Base-by-base conservation (phyloP, 2,888 invertebrate genomes). In the Aspidiotus rigidus region DNA sequence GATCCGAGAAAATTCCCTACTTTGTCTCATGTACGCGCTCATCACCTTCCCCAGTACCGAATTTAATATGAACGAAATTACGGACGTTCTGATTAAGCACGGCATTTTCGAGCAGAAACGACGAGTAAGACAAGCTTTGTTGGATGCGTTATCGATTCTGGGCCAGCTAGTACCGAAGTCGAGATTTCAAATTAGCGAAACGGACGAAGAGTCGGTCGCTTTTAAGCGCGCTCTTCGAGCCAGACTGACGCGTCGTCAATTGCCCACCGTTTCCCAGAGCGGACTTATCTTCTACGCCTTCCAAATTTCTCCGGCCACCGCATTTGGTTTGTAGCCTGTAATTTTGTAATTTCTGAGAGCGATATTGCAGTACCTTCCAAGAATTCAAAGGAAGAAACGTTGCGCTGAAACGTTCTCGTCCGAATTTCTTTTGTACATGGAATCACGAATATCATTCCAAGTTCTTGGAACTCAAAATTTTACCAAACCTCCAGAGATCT, bases 41-140 rank as follows among this genome's bases (percentile, higher is more conserved):
- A 83, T 90, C 77, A 87, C 88, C 42, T 89, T 88, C 76, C 90
- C 90, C 2, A 86, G 88, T 75, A 86, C 86, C 63, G 88, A 89
- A 74, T 85, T 89, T 75, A 85, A 87, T 81, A 76, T 82, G 77
- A 70, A 71, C 39, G 69, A 72, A 42, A 64, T 75, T 9, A 71
- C 72, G 6, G 71, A 73, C 15, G 64, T 71, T 40, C 64, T 74
- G 13, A 72, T 74, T 56, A 64, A 71, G 54, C 71, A 79, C 79
- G 64, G 81, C 79, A 42, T 77, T 78, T 61, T 74, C 16, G 85
- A 86, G 76, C 85, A 83, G 73, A 90, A 87, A 74, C 84, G 86
- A 77, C 85, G 84, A 74, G 93, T 87, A 72, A 85, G 84, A 75
- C 93, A 84, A 79, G 93, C 84, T 72, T 88, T 83, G 69, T 83